A percentile compares a stretch with the other conserved stretches of the same genome.
Conservation (phyloP, 2,888 invertebrate genomes). For the Papilio protenor region DNA sequence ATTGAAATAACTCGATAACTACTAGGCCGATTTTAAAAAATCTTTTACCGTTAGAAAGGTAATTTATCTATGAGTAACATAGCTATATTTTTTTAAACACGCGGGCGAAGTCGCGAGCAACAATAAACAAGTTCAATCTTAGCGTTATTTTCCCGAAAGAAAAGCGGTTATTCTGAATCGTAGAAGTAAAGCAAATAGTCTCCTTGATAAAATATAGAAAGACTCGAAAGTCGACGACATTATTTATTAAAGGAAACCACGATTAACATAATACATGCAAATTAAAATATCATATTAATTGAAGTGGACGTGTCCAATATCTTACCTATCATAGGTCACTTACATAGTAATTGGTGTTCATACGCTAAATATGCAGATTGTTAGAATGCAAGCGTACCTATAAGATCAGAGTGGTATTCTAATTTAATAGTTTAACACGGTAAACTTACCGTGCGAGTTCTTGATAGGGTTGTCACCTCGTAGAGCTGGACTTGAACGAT, state of each 20-base stretch:
- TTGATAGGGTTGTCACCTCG: neutral
- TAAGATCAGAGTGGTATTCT: conserved; percentile 40
- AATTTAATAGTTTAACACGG: conserved; percentile 40
- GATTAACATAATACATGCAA: conserved; percentile 25
- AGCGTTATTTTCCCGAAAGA: neutral
- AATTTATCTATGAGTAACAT: too few relatives aligned
- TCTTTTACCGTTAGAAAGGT: too few relatives aligned
- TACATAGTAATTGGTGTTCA: conserved; percentile 43
- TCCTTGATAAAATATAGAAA: neutral
- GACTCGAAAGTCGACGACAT: neutral
- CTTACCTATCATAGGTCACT: conserved; percentile 35
- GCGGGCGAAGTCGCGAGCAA: too few relatives aligned
- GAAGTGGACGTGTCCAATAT: conserved; percentile 33
- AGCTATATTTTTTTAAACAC: too few relatives aligned
- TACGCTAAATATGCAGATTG: conserved; percentile 39
- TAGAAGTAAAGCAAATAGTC: too few relatives aligned
- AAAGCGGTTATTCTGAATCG: too few relatives aligned
- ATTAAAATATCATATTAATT: conserved; percentile 36
- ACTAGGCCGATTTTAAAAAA: too few relatives aligned
- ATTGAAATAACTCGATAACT: too few relatives aligned
- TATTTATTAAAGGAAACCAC: conserved; percentile 6
- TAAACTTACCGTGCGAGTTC: conserved; percentile 30
- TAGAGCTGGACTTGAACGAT: too few relatives aligned
- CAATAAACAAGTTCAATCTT: neutral
- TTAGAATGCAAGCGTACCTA: conserved; percentile 41